phyloP scores from a whole-genome alignment of 2,888 invertebrate species.

The Conchocele bisecta region DNA sequence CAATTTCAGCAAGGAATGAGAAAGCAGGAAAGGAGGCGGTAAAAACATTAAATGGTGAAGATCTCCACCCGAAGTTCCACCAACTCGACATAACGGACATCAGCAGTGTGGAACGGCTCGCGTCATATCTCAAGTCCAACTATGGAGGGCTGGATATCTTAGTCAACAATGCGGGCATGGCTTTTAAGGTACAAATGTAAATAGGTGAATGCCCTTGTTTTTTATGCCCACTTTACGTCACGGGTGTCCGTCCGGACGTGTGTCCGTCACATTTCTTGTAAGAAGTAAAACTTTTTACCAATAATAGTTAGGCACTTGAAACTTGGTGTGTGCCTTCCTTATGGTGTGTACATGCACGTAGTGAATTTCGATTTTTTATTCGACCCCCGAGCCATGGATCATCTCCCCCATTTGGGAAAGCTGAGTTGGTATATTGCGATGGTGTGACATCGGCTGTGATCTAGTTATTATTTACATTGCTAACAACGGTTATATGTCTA shows the following conservation, averaged over 20 bases:
- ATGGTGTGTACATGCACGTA: no score
- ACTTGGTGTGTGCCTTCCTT: no score
- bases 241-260: not conserved
- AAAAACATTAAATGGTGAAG: conserved; percentile 73
- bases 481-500: no score
- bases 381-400: no score
- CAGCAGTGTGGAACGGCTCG: conserved; percentile 64
- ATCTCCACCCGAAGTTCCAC: conserved; percentile 85
- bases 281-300: no score
- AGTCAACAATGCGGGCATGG: conserved; percentile 80
- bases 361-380: no score
- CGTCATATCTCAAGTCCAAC: conserved; percentile 58
- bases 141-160: conserved; percentile 78
- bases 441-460: no score
- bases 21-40: conserved; percentile 70
- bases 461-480: no score
- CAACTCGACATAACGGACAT: conserved; percentile 88
- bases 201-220: not conserved
- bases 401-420: no score
- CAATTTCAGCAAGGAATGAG: conserved; percentile 70
- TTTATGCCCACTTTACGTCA: not conserved
- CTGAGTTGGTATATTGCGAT: no score
- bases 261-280: no score
- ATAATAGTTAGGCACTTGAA: no score
- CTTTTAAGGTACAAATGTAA: conserved; percentile 72